Evolutionary conservation across 2,797 vertebrate species (phyloP).

Genomic region (Streptopelia turtur): DNA sequence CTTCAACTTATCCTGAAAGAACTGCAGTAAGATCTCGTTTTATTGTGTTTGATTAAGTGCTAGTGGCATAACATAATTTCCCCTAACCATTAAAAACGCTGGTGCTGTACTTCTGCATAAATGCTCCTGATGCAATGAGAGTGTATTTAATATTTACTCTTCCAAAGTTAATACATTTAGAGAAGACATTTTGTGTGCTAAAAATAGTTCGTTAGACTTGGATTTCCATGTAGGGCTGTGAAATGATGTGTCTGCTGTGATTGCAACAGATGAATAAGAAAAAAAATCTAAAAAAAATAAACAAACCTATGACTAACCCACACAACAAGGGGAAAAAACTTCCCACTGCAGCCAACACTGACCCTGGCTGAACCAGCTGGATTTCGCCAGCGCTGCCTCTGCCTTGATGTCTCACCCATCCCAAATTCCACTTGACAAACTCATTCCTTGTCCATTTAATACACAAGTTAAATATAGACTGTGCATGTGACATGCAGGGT

Average conservation of each 20-base stretch:
- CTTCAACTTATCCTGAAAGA: slow-evolving; percentile 12
- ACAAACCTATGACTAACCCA: slow-evolving; percentile 32
- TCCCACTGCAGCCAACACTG: neutral
- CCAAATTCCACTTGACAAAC: neutral
- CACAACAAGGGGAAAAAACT: neutral
- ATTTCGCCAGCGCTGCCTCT: neutral
- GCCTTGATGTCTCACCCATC: neutral
- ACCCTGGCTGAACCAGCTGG: neutral
- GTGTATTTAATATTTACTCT: slow-evolving; percentile 52
- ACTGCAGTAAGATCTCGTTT: neutral
- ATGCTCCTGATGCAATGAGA: neutral
- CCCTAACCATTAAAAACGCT: neutral
- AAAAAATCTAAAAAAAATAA: slow-evolving; percentile 29
- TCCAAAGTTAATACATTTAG: slow-evolving; percentile 46
- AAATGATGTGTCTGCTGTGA: slow-evolving; percentile 45
- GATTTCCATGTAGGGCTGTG: slow-evolving; percentile 66
- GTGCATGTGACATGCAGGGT: neutral
- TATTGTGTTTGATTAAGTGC: slow-evolving; percentile 40
- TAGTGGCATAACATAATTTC: slow-evolving; percentile 9
- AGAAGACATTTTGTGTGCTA: slow-evolving; percentile 27
- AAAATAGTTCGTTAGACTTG: slow-evolving; percentile 54
- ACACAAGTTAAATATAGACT: neutral
- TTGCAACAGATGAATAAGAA: slow-evolving; percentile 24
- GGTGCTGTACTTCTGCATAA: slow-evolving; percentile 4
- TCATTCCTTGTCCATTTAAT: neutral